Evolutionary conservation across 2,113 vertebrate genomes (phyloP).

Genomic region (Erythrocercus mccallii): DNA sequence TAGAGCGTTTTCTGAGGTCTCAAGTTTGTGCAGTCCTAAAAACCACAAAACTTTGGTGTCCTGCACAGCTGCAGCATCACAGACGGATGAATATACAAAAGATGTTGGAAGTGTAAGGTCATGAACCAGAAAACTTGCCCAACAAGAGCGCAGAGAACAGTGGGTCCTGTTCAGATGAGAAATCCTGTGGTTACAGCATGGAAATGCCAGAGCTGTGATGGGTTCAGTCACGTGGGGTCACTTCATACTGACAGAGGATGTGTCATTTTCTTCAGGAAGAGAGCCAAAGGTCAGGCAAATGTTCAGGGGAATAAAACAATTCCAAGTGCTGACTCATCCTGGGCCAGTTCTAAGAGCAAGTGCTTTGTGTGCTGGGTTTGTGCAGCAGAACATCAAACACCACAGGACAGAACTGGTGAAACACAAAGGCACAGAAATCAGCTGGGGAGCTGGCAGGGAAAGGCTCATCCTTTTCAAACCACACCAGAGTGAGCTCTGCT

Average conservation of each 20-base stretch:
- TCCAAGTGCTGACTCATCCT: neutral
- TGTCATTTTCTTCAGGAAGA: neutral
- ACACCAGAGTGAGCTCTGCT: neutral
- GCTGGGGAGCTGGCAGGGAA: neutral
- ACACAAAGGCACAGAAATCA: neutral
- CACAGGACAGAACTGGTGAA: neutral
- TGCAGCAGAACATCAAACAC: neutral
- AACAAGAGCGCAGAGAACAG: neutral
- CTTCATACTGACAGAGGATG: neutral
- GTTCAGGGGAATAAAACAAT: neutral
- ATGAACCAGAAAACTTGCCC: neutral
- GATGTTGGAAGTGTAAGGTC: neutral
- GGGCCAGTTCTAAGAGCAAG: neutral
- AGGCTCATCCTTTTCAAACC: neutral
- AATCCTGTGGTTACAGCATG: neutral
- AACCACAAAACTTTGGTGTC: neutral
- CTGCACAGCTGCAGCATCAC: neutral
- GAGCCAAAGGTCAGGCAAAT: neutral
- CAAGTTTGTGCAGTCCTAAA: neutral
- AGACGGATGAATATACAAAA: neutral
- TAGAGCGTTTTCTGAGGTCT: neutral
- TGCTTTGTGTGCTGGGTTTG: neutral
- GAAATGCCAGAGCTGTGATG: neutral
- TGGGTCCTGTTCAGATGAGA: neutral
- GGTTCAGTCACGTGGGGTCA: neutral